Conservation (phyloP, 2,797 vertebrate species). For the Momotus momota region DNA sequence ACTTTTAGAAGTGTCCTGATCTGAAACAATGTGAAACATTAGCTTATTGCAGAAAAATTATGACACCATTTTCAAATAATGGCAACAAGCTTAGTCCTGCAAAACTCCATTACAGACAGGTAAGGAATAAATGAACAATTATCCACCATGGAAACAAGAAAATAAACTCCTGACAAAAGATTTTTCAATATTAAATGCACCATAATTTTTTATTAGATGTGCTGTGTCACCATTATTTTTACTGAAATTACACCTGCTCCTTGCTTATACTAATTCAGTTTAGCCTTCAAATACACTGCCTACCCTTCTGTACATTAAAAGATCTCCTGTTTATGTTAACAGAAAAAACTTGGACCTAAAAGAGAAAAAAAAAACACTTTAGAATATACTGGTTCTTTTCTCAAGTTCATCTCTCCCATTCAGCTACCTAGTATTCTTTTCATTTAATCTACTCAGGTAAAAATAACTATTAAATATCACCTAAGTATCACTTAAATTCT, state of each 20-base stretch:
- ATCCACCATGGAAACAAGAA: neutral
- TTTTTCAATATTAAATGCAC: neutral
- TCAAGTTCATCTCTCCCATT: neutral
- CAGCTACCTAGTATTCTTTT: neutral
- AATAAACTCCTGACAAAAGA: neutral
- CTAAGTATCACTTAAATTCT: constrained; percentile 55
- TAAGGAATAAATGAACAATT: neutral
- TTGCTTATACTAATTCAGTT: neutral
- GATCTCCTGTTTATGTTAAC: neutral
- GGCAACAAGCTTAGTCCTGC: neutral
- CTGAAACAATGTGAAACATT: neutral
- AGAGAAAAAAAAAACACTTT: neutral
- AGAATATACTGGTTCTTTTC: neutral
- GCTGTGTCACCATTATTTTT: neutral
- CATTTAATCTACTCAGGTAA: constrained; percentile 36
- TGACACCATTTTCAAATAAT: neutral
- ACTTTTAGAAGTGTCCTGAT: neutral
- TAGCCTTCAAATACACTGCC: neutral
- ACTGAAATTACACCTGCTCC: neutral
- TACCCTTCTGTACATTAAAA: neutral
- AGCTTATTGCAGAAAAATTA: neutral
- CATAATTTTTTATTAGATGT: neutral
- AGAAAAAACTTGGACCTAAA: neutral
- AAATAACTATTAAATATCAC: constrained; percentile 54
- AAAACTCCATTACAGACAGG: neutral